Evolutionary conservation across 2,888 invertebrate genomes (phyloP).

Genomic region (Troides aeacus): DNA sequence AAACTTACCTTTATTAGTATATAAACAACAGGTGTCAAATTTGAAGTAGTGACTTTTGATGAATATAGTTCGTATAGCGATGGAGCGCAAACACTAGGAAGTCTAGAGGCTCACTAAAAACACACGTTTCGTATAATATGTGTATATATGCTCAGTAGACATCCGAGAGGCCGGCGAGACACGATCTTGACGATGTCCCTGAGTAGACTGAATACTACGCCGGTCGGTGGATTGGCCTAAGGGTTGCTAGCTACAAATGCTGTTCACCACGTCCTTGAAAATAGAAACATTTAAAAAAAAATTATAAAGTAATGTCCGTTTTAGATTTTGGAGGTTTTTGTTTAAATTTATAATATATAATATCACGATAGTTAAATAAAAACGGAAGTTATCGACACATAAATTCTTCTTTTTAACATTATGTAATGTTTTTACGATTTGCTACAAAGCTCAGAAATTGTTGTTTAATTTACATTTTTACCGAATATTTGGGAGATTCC

Average conservation of each 20-base stretch:
- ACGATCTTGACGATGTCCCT: slow-evolving; percentile 49
- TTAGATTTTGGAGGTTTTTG: background rate
- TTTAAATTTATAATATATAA: background rate
- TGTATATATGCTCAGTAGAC: slow-evolving; percentile 46
- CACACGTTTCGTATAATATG: slow-evolving; percentile 58
- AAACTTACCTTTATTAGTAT: slow-evolving; percentile 52
- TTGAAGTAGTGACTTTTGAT: slow-evolving; percentile 65
- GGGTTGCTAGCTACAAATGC: slow-evolving; percentile 57
- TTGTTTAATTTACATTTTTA: slow-evolving; percentile 10
- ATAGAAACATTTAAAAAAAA: slow-evolving; percentile 7
- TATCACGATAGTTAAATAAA: no score
- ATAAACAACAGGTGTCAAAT: slow-evolving; percentile 72
- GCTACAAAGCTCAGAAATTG: background rate
- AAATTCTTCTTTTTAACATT: background rate
- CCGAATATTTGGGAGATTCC: slow-evolving; percentile 38
- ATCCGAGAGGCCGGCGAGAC: slow-evolving; percentile 43
- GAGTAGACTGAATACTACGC: slow-evolving; percentile 62
- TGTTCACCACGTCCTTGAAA: slow-evolving; percentile 43
- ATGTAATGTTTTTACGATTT: background rate
- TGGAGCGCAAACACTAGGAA: slow-evolving; percentile 51
- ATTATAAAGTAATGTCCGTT: background rate
- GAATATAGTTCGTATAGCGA: slow-evolving; percentile 45
- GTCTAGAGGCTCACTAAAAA: slow-evolving; percentile 60
- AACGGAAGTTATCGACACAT: no score
- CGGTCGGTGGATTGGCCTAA: slow-evolving; percentile 46